Conservation (phyloP, 1,140 invertebrate genomes). For the Ephestia elutella region DNA sequence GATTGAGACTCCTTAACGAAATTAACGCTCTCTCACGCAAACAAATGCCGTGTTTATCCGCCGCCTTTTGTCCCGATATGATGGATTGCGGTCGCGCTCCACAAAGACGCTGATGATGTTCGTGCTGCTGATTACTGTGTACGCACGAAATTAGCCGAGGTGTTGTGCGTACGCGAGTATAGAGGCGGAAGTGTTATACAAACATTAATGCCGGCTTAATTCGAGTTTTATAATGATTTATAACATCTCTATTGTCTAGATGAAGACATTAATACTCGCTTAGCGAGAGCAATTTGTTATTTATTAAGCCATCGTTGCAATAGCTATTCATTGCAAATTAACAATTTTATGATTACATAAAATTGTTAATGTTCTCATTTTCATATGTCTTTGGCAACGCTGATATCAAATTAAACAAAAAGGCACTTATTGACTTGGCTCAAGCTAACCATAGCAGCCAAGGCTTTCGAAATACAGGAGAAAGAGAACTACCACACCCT, state of each 20-base stretch:
- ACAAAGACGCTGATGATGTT: conserved; percentile 58
- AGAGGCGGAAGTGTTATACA: conserved; percentile 36
- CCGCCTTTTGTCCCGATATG: conserved; percentile 67
- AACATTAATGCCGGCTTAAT: conserved; percentile 40
- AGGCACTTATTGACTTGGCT: no score
- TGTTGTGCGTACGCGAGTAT: conserved; percentile 25
- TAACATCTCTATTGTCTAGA: conserved; percentile 31
- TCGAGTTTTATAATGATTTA: conserved; percentile 54
- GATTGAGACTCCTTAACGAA: conserved; percentile 73
- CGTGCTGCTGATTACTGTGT: conserved; percentile 59
- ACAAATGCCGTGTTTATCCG: conserved; percentile 53
- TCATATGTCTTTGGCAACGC: no score
- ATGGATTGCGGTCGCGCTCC: conserved; percentile 62
- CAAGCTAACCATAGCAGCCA: no score
- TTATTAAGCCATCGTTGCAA: neutral
- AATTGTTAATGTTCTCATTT: no score
- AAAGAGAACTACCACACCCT: no score
- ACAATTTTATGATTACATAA: no score
- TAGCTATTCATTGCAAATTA: neutral
- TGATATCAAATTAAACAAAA: no score
- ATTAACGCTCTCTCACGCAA: conserved; percentile 68
- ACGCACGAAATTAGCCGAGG: conserved; percentile 47
- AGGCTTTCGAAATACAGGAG: no score
- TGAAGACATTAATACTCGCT: conserved; percentile 20
- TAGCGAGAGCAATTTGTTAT: conserved; percentile 2